A percentile compares a stretch with the other conserved stretches of the same genome.
These are phyloP conservation scores for Protodeltote pygarga DNA, from an alignment of 2,888 invertebrate genomes.

Conservation along the genomic window DNA sequence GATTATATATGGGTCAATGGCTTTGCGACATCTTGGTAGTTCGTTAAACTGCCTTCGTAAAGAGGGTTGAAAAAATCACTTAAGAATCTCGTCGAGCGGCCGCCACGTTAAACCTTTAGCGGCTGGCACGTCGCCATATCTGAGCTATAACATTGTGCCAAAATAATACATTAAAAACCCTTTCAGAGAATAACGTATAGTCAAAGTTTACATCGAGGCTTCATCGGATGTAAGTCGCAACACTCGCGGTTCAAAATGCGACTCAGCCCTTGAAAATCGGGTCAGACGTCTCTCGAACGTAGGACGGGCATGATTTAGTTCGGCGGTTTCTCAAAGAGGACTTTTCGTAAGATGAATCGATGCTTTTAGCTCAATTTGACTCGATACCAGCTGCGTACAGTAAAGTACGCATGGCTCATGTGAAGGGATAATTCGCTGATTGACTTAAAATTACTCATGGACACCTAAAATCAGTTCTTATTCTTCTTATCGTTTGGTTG, in stretches of 20 bases:
- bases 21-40: conserved; percentile 78
- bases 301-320: conserved; percentile 73
- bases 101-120: conserved; percentile 80
- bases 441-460: conserved; percentile 71
- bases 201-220: conserved; percentile 67
- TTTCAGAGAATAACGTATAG: conserved; percentile 72
- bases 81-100: conserved; percentile 72
- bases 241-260: conserved; percentile 55
- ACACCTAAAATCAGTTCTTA: conserved; percentile 59
- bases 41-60: conserved; percentile 75
- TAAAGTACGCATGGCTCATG: conserved; percentile 62
- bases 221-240: conserved; percentile 57
- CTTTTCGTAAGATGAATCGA: conserved; percentile 79
- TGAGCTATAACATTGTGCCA: conserved; percentile 75
- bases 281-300: conserved; percentile 68
- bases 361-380: conserved; percentile 82
- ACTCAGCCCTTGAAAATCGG: conserved; percentile 70
- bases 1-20: conserved; percentile 78
- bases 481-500: too few relatives aligned
- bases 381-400: conserved; percentile 70
- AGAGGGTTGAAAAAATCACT: conserved; percentile 80
- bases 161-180: conserved; percentile 83
- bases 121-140: conserved; percentile 75
- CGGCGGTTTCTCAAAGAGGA: conserved; percentile 76
- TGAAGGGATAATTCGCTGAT: conserved; percentile 68